These are phyloP conservation scores for Himalopsyche kuldschensis DNA, from an alignment of 2,888 invertebrate species.

Conservation along the genomic window DNA sequence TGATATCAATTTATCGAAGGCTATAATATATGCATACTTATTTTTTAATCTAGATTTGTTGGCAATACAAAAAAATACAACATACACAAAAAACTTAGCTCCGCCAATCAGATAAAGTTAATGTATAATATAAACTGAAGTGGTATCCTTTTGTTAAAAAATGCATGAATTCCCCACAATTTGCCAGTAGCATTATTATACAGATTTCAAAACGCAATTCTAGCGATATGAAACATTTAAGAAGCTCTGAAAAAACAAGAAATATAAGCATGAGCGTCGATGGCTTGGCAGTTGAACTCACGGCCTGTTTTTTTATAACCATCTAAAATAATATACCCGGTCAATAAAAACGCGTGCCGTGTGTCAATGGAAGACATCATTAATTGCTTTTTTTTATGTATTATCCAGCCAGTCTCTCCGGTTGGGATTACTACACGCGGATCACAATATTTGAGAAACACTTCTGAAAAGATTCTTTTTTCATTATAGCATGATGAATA, in stretches of 20 bases:
- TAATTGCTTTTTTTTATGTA: conserved; percentile 35
- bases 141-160: no score
- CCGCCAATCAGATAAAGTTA: no score
- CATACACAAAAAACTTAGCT: no score
- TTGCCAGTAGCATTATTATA: no score
- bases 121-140: no score
- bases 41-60: no score
- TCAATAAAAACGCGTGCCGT: conserved; percentile 32
- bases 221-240: neutral
- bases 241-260: neutral
- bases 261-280: neutral
- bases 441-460: neutral
- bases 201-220: no score
- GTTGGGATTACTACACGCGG: neutral
- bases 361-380: conserved; percentile 31
- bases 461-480: neutral
- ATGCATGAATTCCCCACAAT: no score
- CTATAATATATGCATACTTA: no score
- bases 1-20: no score
- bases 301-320: conserved; percentile 22
- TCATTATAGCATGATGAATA: no score
- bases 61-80: no score
- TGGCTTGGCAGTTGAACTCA: conserved; percentile 18
- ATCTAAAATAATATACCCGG: conserved; percentile 20
- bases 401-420: neutral